These are phyloP conservation scores for Heterochromis multidens DNA, from an alignment of 2,113 vertebrate species.

Conservation along the genomic window DNA sequence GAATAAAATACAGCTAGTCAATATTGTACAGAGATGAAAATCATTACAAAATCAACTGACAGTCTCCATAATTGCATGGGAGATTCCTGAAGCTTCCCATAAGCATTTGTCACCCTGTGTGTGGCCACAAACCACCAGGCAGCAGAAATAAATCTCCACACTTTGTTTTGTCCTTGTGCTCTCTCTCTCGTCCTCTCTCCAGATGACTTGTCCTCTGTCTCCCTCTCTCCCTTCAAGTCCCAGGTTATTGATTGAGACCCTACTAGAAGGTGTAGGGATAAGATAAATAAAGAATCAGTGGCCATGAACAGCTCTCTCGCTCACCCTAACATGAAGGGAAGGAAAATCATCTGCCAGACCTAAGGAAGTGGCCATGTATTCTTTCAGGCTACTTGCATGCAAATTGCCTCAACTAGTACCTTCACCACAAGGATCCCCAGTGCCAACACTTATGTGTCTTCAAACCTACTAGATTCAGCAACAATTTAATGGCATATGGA, in stretches of 20 bases:
- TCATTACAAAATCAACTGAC: conserved; percentile 58
- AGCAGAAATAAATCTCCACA: conserved; percentile 57
- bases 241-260: conserved; percentile 68
- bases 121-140: conserved; percentile 53
- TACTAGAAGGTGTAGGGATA: conserved; percentile 54
- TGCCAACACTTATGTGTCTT: background rate
- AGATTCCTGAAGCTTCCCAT: conserved; percentile 42
- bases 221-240: conserved; percentile 51
- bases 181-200: conserved; percentile 10
- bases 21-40: conserved; percentile 43
- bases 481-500: background rate
- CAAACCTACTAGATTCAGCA: background rate
- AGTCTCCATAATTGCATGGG: conserved; percentile 42
- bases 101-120: conserved; percentile 53
- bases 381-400: conserved; percentile 5
- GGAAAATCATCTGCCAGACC: conserved; percentile 48
- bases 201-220: conserved; percentile 67
- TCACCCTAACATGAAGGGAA: conserved; percentile 54
- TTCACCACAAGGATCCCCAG: background rate
- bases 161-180: conserved; percentile 51
- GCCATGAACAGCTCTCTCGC: conserved; percentile 62
- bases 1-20: conserved; percentile 27
- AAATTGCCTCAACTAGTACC: background rate
- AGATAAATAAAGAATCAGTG: conserved; percentile 71
- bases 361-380: conserved; percentile 17